phyloP scores from a whole-genome alignment of 2,797 vertebrate species.

The Anabacerthia variegaticeps region DNA sequence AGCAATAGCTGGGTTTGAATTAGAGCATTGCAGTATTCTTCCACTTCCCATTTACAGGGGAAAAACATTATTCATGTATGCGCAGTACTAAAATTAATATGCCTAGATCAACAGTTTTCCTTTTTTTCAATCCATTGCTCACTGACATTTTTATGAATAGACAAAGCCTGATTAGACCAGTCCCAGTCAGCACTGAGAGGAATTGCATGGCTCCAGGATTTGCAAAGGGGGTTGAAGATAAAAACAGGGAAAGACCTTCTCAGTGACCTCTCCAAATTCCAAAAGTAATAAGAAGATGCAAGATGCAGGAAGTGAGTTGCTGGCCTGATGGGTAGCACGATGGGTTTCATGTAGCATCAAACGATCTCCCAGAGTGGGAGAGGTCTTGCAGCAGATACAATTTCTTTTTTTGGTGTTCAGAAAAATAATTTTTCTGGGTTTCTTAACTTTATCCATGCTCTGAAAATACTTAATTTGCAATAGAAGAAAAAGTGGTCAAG shows the following conservation, averaged over 20 bases:
- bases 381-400: background rate
- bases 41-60: background rate
- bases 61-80: background rate
- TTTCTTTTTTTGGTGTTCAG: background rate
- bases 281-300: background rate
- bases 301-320: background rate
- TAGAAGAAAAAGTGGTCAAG: background rate
- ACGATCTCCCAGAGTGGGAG: background rate
- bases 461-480: background rate
- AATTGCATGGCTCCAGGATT: background rate
- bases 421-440: background rate
- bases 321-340: background rate
- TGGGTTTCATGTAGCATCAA: background rate
- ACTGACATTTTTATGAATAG: background rate
- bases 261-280: background rate
- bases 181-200: background rate
- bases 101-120: background rate
- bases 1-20: background rate
- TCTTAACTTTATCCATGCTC: background rate
- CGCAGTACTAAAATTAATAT: background rate
- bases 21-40: background rate
- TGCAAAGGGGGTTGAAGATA: background rate
- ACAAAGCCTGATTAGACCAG: background rate
- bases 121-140: background rate
- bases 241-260: background rate